Conservation (phyloP, 2,797 vertebrate genomes). For the Cynodonichthys magdalenae region DNA sequence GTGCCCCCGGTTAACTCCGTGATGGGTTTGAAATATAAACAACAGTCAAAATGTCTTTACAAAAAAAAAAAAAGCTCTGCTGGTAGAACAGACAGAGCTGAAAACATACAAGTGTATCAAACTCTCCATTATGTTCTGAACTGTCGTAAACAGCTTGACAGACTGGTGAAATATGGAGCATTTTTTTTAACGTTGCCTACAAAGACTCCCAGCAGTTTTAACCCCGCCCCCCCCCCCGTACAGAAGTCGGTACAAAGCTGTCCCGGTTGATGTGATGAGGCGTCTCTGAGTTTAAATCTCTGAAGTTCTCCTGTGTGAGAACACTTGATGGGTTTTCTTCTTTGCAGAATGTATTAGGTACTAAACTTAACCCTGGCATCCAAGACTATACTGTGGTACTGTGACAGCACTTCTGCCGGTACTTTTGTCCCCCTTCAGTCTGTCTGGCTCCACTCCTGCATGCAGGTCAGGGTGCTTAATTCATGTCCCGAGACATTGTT, state of each 20-base stretch:
- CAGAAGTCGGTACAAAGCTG: constrained; percentile 40
- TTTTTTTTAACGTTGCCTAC: constrained; percentile 51
- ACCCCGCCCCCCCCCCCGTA: constrained; percentile 7
- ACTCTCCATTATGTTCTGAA: constrained; percentile 44
- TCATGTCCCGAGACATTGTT: constrained; percentile 54
- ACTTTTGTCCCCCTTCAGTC: constrained; percentile 37
- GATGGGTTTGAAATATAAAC: constrained; percentile 40
- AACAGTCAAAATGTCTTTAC: constrained; percentile 28
- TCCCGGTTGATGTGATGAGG: constrained; percentile 36
- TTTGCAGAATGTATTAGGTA: constrained; percentile 32
- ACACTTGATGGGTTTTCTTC: constrained; percentile 40
- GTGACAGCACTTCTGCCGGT: constrained; percentile 24
- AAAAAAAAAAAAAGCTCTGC: constrained; percentile 8
- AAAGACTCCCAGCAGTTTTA: constrained; percentile 53
- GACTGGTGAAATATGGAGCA: constrained; percentile 53
- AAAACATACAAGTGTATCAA: constrained; percentile 40
- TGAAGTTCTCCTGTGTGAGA: constrained; percentile 37
- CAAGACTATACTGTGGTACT: constrained; percentile 9
- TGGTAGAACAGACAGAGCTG: constrained; percentile 24
- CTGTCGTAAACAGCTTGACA: constrained; percentile 33
- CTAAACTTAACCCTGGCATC: constrained; percentile 35
- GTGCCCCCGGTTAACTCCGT: constrained; percentile 15
- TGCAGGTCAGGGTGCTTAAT: constrained; percentile 65
- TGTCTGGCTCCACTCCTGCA: constrained; percentile 41
- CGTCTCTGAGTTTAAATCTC: constrained; percentile 50